Conservation (phyloP, 30 jellyfish, hydroid and myxozoan species). For the Aurelia sp. region DNA sequence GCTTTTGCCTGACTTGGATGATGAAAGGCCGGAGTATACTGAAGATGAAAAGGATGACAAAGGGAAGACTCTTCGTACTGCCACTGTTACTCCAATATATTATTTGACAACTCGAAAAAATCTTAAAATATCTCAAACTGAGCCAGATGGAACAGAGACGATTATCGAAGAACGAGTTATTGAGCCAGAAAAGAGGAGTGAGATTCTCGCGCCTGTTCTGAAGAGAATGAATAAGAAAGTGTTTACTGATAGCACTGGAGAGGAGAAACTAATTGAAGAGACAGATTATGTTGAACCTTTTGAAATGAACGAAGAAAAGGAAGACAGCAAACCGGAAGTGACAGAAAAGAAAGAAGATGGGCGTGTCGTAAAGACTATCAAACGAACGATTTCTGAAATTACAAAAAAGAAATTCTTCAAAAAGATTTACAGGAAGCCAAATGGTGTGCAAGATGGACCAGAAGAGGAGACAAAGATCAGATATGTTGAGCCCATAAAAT, state of each 20-base stretch:
- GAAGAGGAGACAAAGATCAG: constrained; percentile 35
- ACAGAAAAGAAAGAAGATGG: constrained; percentile 37
- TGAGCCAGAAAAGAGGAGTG: constrained; percentile 49
- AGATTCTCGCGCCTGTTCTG: constrained; percentile 35
- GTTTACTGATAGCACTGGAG: constrained; percentile 64
- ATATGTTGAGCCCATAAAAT: constrained; percentile 69
- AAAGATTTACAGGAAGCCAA: constrained; percentile 5
- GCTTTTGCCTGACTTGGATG: constrained; percentile 68
- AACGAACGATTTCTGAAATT: constrained; percentile 5
- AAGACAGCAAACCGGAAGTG: constrained; percentile 42
- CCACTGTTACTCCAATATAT: constrained; percentile 55
- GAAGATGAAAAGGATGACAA: constrained; percentile 41
- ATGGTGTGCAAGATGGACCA: constrained; percentile 51
- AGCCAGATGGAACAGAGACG: constrained; percentile 73
- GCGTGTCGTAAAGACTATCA: background rate
- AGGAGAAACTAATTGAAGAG: constrained; percentile 60
- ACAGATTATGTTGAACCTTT: constrained; percentile 77
- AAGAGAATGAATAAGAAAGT: constrained; percentile 36
- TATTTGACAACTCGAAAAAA: constrained; percentile 50
- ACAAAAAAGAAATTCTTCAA: constrained; percentile 8
- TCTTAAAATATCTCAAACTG: constrained; percentile 37
- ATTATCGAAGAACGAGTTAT: background rate
- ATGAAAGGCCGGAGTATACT: constrained; percentile 47
- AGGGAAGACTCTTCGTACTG: constrained; percentile 50
- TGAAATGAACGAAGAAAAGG: constrained; percentile 54